Conservation (phyloP, 2,113 vertebrate species). For the Lonchura striata region DNA sequence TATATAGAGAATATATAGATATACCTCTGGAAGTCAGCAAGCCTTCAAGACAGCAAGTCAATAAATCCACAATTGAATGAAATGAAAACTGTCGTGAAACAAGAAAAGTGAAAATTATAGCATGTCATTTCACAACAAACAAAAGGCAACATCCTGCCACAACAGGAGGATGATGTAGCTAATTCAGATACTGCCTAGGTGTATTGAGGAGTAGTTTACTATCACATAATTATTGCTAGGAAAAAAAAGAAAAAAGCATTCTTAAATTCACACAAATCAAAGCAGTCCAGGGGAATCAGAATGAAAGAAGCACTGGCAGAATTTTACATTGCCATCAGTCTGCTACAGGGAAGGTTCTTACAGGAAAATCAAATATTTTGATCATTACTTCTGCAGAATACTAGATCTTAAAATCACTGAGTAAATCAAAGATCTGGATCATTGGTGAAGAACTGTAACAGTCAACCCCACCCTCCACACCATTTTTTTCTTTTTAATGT, state of each 20-base stretch:
- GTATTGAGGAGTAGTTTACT: background rate
- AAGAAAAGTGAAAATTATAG: background rate
- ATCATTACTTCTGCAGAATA: background rate
- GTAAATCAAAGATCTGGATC: background rate
- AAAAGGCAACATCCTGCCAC: background rate
- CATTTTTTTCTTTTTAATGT: background rate
- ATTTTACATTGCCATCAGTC: background rate
- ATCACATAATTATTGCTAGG: background rate
- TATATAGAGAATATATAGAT: background rate
- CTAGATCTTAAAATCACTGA: background rate
- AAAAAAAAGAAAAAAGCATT: background rate
- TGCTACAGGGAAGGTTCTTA: background rate
- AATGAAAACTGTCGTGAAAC: background rate
- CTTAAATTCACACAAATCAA: background rate
- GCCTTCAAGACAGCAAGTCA: background rate
- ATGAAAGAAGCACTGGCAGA: background rate
- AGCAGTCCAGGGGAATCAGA: background rate
- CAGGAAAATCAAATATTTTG: background rate
- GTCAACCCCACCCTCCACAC: background rate
- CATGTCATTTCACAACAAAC: background rate
- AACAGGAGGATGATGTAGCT: background rate
- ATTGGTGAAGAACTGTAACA: background rate
- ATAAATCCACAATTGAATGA: background rate
- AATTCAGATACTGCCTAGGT: background rate
- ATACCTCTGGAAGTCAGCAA: background rate